phyloP scores from a whole-genome alignment of 2,113 vertebrate genomes.

The Microcebus murinus region DNA sequence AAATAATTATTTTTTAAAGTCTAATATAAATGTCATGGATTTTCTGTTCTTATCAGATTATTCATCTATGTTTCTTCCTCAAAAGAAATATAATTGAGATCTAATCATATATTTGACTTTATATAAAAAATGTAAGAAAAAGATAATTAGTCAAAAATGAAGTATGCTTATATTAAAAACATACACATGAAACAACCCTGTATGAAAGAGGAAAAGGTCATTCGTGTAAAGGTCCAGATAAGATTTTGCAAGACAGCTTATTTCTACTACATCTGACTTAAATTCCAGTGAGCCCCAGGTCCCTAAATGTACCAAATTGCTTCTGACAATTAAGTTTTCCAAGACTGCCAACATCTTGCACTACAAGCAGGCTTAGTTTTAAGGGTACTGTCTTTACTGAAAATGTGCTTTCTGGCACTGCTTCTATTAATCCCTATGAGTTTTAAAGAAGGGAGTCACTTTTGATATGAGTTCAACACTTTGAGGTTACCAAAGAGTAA shows the following conservation, averaged over 20 bases:
- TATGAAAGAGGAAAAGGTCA: background rate
- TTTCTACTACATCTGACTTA: background rate
- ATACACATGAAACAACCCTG: background rate
- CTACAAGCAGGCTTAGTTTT: background rate
- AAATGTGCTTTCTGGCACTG: background rate
- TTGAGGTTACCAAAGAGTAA: background rate
- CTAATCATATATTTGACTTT: background rate
- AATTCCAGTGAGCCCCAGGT: background rate
- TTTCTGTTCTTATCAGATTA: background rate
- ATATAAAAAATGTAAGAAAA: background rate
- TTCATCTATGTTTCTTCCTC: background rate
- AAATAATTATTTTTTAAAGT: background rate
- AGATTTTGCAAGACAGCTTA: background rate
- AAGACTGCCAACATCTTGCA: background rate
- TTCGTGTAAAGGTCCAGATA: background rate
- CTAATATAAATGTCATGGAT: background rate
- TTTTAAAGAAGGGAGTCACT: slow-evolving; percentile 29
- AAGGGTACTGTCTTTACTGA: background rate
- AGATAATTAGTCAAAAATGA: background rate
- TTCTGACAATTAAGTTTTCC: slow-evolving; percentile 40
- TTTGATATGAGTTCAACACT: background rate
- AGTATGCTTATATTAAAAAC: background rate
- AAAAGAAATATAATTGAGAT: background rate
- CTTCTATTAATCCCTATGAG: slow-evolving; percentile 25
- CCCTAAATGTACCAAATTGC: background rate